Conservation (phyloP, 1,140 invertebrate genomes). For the Drosophila bocki region DNA sequence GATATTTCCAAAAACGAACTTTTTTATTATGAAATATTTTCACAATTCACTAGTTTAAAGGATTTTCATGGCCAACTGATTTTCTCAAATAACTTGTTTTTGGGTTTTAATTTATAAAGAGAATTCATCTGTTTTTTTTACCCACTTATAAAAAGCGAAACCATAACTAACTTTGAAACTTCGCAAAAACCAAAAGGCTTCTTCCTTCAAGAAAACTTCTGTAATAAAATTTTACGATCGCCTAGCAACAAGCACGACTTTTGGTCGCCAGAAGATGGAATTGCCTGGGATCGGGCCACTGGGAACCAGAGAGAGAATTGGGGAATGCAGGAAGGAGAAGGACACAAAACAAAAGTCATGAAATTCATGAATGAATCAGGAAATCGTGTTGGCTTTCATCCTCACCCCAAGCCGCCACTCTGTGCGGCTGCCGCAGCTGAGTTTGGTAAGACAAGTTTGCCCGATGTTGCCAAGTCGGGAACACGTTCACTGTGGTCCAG, state of each 20-base stretch:
- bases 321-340: constrained; percentile 27
- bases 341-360: constrained; percentile 73
- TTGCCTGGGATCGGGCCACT: constrained; percentile 4
- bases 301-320: neutral
- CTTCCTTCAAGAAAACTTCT: constrained; percentile 42
- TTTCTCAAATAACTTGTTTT: neutral
- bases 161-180: neutral
- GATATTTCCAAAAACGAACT: neutral
- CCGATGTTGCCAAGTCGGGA: constrained; percentile 52
- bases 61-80: neutral
- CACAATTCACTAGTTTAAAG: neutral
- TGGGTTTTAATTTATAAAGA: neutral
- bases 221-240: constrained; percentile 75
- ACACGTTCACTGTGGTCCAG: constrained; percentile 52
- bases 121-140: neutral
- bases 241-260: constrained; percentile 66
- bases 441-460: constrained; percentile 26
- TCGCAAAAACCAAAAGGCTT: constrained; percentile 20
- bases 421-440: constrained; percentile 12
- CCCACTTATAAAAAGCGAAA: constrained; percentile 13
- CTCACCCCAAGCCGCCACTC: constrained; percentile 26
- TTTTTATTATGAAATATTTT: neutral
- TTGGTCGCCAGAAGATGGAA: constrained; percentile 18
- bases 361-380: constrained; percentile 81
- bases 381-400: constrained; percentile 66